Evolutionary conservation across 2,113 vertebrate genomes (phyloP), one percentile per base, ranked within the genome.

Genomic region (Antennarius striatus): DNA sequence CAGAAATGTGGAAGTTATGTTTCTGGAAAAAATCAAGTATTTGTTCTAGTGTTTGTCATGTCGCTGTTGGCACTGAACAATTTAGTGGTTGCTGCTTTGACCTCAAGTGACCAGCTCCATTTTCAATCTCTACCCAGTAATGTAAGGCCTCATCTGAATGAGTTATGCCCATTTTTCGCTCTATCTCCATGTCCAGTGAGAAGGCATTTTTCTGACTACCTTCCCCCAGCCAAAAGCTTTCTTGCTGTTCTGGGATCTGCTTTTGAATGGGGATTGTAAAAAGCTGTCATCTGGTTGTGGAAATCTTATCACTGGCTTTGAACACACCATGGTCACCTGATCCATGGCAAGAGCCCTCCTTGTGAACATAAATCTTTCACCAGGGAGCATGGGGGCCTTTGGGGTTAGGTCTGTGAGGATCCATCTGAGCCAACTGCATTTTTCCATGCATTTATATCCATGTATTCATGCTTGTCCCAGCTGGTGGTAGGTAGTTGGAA

Each of bases 301-400:
- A 72, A 74, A 69, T 62, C 65, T 69, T 68, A 72, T 78, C 76
- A 57, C 63, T 60, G 66, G 48, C 14, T 61, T 69, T 77, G 63
- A 61, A 61, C 76, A 56, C 51, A 46, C 16, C 75, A 61, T n/a
- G 55, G 87, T 88, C 84, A 90, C 83, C 84, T 86, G 86, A 89
- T 84, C 73, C 74, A 47, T 2, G 4, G 22, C 56, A 10, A 56
- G 53, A 75, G 39, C 64, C 46, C 73, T 77, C 56, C 48, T 2
- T 80, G 61, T 77, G 79, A 80, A 68, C 70, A 81, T 92, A 87
- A 90, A 91, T 86, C 86, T 88, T 77, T 89, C 85, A 30, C 75
- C 79, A 28, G 64, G 43, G 66, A 55, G 42, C 62, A 65, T 46
- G 14, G 71, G 54, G 79, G 54, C 80, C 80, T 77, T 65, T 80